Conservation (phyloP, 1,140 invertebrate species). For the Dendrolimus punctatus region DNA sequence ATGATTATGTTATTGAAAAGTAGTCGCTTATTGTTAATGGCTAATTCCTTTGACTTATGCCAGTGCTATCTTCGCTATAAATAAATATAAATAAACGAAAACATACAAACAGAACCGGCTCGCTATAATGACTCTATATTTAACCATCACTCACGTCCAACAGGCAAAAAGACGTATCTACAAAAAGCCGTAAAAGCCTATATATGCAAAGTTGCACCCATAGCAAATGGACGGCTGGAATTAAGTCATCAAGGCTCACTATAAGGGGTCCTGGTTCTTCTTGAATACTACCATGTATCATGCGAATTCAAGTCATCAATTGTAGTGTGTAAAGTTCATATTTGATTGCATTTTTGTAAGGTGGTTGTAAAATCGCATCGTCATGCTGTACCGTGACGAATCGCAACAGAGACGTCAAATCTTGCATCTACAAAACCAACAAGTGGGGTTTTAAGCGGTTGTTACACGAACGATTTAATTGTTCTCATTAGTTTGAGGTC, state of each 20-base stretch:
- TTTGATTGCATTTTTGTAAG: slow-evolving; percentile 18
- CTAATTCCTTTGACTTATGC: too few species aligned
- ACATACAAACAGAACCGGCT: background rate
- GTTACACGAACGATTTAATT: slow-evolving; percentile 7
- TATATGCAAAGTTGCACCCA: slow-evolving; percentile 40
- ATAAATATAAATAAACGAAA: too few species aligned
- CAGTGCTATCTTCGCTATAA: too few species aligned
- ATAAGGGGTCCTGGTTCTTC: slow-evolving; percentile 40
- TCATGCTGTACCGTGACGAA: slow-evolving; percentile 61
- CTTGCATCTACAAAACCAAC: slow-evolving; percentile 61
- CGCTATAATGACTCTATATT: background rate
- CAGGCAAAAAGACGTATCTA: slow-evolving; percentile 2
- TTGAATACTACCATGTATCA: slow-evolving; percentile 5
- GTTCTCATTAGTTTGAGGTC: too few species aligned
- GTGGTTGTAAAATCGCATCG: slow-evolving; percentile 50
- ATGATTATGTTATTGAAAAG: too few species aligned
- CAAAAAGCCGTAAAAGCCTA: slow-evolving; percentile 7
- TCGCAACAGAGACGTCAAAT: slow-evolving; percentile 61
- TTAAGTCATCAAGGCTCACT: slow-evolving; percentile 55
- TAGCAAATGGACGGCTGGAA: slow-evolving; percentile 43
- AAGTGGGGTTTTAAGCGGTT: slow-evolving; percentile 39
- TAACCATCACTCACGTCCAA: background rate
- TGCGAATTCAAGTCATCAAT: too few species aligned
- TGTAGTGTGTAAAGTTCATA: too few species aligned
- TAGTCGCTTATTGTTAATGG: too few species aligned